Conservation (phyloP, 2,113 vertebrate species). For the Ptilorrhoa leucosticta region DNA sequence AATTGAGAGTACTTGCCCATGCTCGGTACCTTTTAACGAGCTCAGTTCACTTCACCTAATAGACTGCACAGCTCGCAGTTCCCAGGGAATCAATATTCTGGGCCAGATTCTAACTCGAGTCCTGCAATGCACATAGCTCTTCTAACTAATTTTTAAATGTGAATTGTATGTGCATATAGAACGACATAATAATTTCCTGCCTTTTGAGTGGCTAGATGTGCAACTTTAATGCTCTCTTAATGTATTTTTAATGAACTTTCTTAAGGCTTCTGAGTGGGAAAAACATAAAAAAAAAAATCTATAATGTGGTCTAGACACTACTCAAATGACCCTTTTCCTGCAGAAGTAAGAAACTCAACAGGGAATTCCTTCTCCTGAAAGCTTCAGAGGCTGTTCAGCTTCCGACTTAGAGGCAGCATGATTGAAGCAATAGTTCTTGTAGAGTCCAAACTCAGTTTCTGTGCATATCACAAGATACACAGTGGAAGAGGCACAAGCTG, state of each 20-base stretch:
- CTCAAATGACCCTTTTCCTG: constrained; percentile 42
- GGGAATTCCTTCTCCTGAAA: constrained; percentile 41
- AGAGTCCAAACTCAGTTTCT: constrained; percentile 26
- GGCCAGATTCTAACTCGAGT: neutral
- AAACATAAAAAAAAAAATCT: neutral
- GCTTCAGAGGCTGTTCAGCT: neutral
- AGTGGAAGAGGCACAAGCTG: constrained; percentile 16
- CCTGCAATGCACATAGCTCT: neutral
- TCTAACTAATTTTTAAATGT: constrained; percentile 17
- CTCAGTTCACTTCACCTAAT: constrained; percentile 41
- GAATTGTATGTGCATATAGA: constrained; percentile 9
- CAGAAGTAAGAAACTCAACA: constrained; percentile 10
- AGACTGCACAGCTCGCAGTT: neutral
- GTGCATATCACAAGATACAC: neutral
- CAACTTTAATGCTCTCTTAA: constrained; percentile 39
- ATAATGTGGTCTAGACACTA: constrained; percentile 45
- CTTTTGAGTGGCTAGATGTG: constrained; percentile 29
- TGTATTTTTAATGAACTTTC: constrained; percentile 55
- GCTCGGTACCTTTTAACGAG: constrained; percentile 36
- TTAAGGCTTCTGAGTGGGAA: constrained; percentile 15
- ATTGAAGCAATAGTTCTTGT: constrained; percentile 27
- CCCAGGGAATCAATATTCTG: constrained; percentile 39
- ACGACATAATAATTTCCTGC: constrained; percentile 36
- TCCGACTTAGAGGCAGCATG: neutral
- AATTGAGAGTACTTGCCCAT: constrained; percentile 11